Base-by-base conservation (phyloP, 2,797 vertebrate species). In the Poecile montanus region DNA sequence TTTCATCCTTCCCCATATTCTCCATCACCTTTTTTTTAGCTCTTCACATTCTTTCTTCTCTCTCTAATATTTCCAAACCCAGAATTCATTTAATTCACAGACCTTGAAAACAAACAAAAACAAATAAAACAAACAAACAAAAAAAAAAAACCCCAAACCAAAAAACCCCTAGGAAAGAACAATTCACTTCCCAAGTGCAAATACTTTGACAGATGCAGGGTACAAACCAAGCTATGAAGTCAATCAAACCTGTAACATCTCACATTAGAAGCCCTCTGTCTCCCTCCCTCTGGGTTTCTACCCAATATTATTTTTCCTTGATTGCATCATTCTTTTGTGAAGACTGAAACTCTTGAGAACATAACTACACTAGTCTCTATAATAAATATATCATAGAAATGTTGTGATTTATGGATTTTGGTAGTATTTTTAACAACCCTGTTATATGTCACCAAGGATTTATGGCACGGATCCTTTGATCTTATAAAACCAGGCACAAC, bases 171-270 rank as follows among this genome's bases (percentile, higher is more conserved):
- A 38, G 8, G n/a, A 88, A 94, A 84, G 26, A 85, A 42, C 19
- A 93, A 82, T 87, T 90, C 29, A n/a, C 71, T 87, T 93, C 67
- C 71, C 53, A 84, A 68, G 25, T 54, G 32, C 77, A 87, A 93
- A 94, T 87, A 79, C 67, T 88, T 91, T 87, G 88, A 92, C 83
- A 94, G 93, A 91, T 94, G 74, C 67, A 82, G 45, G 60, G 23
- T 47, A 79, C 60, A 91, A 91, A 87, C 74, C 71, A 91, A 94
- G 63, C 80, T 94, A 48, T 91, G 84, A 78, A 91, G 67, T 76
- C 88, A 86, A 73, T 81, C 62, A 84, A 75, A 90, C 58, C 51
- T 62, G 42, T 78, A 90, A 56, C 16, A 7, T 68, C 83, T 81
- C 76, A 45, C 66, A 76, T 53, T 40, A 86, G 71, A 90, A 81